Conservation (phyloP, 2,888 invertebrate genomes). For the Pyrgus malvae region DNA sequence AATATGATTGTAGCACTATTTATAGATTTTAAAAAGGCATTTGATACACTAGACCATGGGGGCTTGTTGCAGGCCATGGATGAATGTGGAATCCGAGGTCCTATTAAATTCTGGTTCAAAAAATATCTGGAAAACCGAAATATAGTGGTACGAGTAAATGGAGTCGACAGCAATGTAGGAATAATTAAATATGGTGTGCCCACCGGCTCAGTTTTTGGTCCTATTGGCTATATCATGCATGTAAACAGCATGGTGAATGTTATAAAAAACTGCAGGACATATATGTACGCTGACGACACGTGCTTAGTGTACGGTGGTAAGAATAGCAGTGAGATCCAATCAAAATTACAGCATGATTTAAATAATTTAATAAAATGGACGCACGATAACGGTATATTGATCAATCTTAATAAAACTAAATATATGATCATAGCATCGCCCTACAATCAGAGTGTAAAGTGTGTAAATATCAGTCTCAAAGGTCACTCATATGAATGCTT, state of each 20-base stretch:
- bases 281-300: conserved; percentile 9
- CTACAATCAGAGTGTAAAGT: background rate
- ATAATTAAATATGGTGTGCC: conserved; percentile 23
- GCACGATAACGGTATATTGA: conserved; percentile 6
- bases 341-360: background rate
- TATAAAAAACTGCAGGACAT: conserved; percentile 12
- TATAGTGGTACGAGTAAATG: background rate
- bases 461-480: background rate
- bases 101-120: conserved; percentile 20
- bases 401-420: conserved; percentile 13
- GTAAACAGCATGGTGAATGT: conserved; percentile 32
- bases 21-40: conserved; percentile 31
- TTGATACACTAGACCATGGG: conserved; percentile 29
- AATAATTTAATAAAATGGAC: conserved; percentile 1
- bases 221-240: conserved; percentile 32
- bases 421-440: background rate
- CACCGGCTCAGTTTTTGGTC: conserved; percentile 27
- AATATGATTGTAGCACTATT: background rate
- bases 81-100: conserved; percentile 30
- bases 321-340: background rate
- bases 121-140: background rate
- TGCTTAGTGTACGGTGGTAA: background rate
- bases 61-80: conserved; percentile 30
- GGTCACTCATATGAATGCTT: background rate
- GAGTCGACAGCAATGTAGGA: background rate